Evolutionary conservation across 2,113 vertebrate genomes (phyloP).

Genomic region (Spea multiplicata): DNA sequence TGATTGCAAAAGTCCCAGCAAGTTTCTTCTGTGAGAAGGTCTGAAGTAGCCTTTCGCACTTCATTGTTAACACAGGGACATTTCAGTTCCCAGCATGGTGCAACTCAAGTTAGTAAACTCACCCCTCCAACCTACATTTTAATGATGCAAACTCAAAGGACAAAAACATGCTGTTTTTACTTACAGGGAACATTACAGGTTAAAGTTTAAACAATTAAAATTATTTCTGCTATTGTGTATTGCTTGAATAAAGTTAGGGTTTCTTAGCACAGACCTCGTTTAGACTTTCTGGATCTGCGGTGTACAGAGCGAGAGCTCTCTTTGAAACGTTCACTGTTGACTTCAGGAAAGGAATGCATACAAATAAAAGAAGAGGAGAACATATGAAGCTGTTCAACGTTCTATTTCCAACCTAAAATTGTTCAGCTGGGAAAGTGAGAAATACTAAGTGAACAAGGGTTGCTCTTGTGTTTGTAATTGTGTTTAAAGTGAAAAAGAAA

Average conservation of each 20-base stretch:
- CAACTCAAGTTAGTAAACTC: neutral
- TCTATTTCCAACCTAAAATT: conserved; percentile 27
- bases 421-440: conserved; percentile 13
- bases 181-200: conserved; percentile 34
- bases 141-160: conserved; percentile 48
- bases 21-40: too few species aligned
- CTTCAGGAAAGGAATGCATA: conserved; percentile 70
- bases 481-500: neutral
- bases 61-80: too few species aligned
- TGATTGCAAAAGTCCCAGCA: too few species aligned
- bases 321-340: conserved; percentile 79
- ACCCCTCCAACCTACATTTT: conserved; percentile 23
- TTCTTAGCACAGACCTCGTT: conserved; percentile 77
- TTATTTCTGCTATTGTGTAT: conserved; percentile 47
- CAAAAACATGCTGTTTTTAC: conserved; percentile 50
- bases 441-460: neutral
- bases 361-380: conserved; percentile 60
- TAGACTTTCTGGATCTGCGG: conserved; percentile 82
- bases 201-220: conserved; percentile 50
- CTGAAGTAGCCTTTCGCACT: too few species aligned
- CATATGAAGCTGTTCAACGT: conserved; percentile 52
- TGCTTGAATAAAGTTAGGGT: conserved; percentile 51
- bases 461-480: neutral
- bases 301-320: conserved; percentile 75
- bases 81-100: too few species aligned